phyloP scores from a whole-genome alignment of 1,140 invertebrate genomes.

The Plutomurus gul region DNA sequence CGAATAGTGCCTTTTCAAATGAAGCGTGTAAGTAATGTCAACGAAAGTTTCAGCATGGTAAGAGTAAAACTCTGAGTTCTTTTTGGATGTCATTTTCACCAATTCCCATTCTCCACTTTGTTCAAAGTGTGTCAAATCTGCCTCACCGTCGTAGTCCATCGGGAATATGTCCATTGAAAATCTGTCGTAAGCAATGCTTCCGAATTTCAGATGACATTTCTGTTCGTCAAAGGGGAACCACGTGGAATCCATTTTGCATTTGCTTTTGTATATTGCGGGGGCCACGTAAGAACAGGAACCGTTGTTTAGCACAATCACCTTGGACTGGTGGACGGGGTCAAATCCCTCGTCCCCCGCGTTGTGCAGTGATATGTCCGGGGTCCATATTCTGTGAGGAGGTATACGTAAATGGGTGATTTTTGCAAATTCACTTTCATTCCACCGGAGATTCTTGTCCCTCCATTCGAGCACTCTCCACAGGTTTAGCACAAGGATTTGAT shows the following conservation, averaged over 20 bases:
- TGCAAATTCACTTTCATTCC: no score
- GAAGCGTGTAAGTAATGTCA: slow-evolving; percentile 68
- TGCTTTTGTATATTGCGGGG: slow-evolving; percentile 98
- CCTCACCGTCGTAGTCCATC: no score
- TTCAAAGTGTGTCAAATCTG: no score
- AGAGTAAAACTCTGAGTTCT: not conserved
- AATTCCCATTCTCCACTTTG: no score
- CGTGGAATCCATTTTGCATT: slow-evolving; percentile 98
- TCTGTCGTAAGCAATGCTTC: no score
- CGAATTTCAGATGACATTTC: slow-evolving; percentile 94
- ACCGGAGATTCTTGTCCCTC: no score
- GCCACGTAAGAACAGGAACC: slow-evolving; percentile 96
- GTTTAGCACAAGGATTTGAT: slow-evolving; percentile 92
- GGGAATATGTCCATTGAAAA: no score
- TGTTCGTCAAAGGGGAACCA: slow-evolving; percentile 99
- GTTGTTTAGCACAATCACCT: slow-evolving; percentile 93
- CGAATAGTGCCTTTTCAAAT: no score
- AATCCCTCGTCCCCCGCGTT: slow-evolving; percentile 98
- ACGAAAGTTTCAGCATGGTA: not conserved
- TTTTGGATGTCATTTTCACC: not conserved
- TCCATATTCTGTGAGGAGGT: slow-evolving; percentile 94
- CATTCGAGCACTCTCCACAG: slow-evolving; percentile 89
- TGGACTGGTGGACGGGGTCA: slow-evolving; percentile 95
- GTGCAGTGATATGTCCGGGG: slow-evolving; percentile 96
- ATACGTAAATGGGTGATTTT: no score